Percentiles rank a stretch among this genome's conserved stretches.
Conservation (phyloP, 2,888 invertebrate species). For the Agrotis exclamationis region DNA sequence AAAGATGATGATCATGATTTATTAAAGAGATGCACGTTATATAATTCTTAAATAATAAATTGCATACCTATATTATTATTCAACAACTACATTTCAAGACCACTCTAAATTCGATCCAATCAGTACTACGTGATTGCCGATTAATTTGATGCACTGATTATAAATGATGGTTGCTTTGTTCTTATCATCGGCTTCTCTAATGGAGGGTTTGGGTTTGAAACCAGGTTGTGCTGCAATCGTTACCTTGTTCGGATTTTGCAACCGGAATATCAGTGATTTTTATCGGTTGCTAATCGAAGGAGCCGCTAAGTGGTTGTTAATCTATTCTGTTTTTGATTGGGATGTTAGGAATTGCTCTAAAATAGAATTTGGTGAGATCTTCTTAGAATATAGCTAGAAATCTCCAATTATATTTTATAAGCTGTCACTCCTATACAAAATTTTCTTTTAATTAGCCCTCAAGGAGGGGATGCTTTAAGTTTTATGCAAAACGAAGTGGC, state of each 20-base stretch:
- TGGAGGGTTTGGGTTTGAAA: slow-evolving; percentile 72
- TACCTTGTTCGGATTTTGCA: slow-evolving; percentile 78
- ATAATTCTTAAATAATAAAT: not conserved
- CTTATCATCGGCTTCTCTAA: slow-evolving; percentile 79
- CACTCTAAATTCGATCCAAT: slow-evolving; percentile 34
- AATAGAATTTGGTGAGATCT: not conserved
- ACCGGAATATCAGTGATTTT: slow-evolving; percentile 76
- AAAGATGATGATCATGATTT: not conserved
- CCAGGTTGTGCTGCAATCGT: slow-evolving; percentile 70
- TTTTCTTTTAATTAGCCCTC: too few species aligned
- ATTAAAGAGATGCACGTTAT: not conserved
- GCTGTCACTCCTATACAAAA: too few species aligned
- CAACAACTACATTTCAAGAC: slow-evolving; percentile 11
- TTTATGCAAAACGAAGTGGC: too few species aligned
- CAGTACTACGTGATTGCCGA: slow-evolving; percentile 41
- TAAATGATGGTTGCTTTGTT: slow-evolving; percentile 78
- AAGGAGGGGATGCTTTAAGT: too few species aligned
- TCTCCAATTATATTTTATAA: too few species aligned
- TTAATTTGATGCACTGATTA: slow-evolving; percentile 73
- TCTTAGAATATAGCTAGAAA: too few species aligned
- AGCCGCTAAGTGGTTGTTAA: slow-evolving; percentile 26
- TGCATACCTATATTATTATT: not conserved
- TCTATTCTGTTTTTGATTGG: slow-evolving; percentile 17
- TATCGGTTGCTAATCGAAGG: slow-evolving; percentile 66
- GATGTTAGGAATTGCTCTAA: not conserved